Evolutionary conservation across 2,888 invertebrate genomes (phyloP).

Genomic region (Lingula anatina): DNA sequence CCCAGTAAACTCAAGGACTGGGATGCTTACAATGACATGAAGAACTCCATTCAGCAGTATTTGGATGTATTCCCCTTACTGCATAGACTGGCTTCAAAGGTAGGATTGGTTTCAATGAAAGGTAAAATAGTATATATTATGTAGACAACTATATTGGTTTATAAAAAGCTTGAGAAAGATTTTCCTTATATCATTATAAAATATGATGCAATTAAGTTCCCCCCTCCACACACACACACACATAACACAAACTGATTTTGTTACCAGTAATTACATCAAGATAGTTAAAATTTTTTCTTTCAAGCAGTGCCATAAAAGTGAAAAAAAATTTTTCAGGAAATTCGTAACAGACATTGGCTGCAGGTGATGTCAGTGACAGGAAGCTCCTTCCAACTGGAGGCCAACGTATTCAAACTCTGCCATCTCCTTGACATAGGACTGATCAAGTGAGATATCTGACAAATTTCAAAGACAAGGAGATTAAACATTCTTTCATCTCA

Average conservation of each 20-base stretch:
- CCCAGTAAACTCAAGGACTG: conserved; percentile 52
- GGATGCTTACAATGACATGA: conserved; percentile 51
- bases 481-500: too few relatives aligned
- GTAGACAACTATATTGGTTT: too few relatives aligned
- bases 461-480: too few relatives aligned
- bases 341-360: conserved; percentile 52
- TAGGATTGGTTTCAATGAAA: conserved; percentile 15
- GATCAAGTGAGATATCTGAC: conserved; percentile 43
- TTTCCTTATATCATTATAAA: too few relatives aligned
- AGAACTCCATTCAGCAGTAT: conserved; percentile 45
- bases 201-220: too few relatives aligned
- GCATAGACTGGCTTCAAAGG: conserved; percentile 48
- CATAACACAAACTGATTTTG: too few relatives aligned
- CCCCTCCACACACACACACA: too few relatives aligned
- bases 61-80: conserved; percentile 50
- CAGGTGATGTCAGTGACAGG: conserved; percentile 52
- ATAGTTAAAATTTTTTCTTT: too few relatives aligned
- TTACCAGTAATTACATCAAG: too few relatives aligned
- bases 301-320: too few relatives aligned
- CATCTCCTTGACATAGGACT: conserved; percentile 50
- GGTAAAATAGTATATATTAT: too few relatives aligned
- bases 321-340: conserved; percentile 47
- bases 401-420: conserved; percentile 47
- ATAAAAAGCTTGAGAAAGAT: too few relatives aligned
- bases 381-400: conserved; percentile 50